Conservation (phyloP, 2,797 vertebrate genomes). For the Parambassis ranga region DNA sequence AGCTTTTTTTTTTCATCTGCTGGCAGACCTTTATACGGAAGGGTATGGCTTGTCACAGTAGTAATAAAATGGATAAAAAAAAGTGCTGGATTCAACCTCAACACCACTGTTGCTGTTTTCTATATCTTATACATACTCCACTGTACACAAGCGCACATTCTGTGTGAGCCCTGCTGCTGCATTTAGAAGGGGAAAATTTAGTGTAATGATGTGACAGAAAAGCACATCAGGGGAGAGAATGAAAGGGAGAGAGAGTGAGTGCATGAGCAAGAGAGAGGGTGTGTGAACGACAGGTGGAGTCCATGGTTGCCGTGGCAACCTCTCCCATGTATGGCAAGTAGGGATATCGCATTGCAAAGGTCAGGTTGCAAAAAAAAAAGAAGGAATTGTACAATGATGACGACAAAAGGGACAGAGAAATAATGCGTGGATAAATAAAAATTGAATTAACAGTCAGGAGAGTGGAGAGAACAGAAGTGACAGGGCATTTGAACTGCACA, state of each 20-base stretch:
- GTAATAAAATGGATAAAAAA: too few species aligned
- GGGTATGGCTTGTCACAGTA: too few species aligned
- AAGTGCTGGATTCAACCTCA: too few species aligned
- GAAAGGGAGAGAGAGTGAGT: slow-evolving; percentile 11
- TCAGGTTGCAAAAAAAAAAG: slow-evolving; percentile 72
- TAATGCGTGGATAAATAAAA: background rate
- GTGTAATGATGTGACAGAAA: slow-evolving; percentile 33
- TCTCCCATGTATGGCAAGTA: slow-evolving; percentile 77
- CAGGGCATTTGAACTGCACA: slow-evolving; percentile 48
- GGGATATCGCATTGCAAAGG: slow-evolving; percentile 84
- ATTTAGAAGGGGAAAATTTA: background rate
- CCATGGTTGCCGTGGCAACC: slow-evolving; percentile 86
- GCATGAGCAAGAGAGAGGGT: slow-evolving; percentile 6
- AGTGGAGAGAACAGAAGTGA: slow-evolving; percentile 44
- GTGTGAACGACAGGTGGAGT: slow-evolving; percentile 88
- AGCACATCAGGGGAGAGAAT: slow-evolving; percentile 19
- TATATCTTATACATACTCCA: background rate
- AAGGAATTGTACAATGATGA: slow-evolving; percentile 36
- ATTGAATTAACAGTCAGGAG: background rate
- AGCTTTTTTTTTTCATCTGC: slow-evolving; percentile 9
- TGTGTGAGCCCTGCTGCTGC: slow-evolving; percentile 13
- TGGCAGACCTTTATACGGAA: too few species aligned
- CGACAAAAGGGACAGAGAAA: slow-evolving; percentile 16
- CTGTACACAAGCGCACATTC: background rate
- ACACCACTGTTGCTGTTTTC: background rate